Evolutionary conservation across 1,140 invertebrate species (phyloP).

Genomic region (Diabrotica undecimpunctata): DNA sequence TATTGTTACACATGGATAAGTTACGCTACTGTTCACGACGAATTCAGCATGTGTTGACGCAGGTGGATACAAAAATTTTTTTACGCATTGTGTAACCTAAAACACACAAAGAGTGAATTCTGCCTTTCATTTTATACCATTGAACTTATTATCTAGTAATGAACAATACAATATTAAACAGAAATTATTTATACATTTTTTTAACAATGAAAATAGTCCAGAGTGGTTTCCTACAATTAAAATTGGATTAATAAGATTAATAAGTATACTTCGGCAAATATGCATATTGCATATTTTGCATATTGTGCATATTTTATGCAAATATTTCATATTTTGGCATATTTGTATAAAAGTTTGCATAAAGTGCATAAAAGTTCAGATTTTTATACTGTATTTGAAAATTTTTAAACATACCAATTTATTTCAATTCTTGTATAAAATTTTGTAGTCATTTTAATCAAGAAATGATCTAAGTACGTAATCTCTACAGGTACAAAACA

Average conservation of each 20-base stretch:
- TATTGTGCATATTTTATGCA: too few relatives aligned
- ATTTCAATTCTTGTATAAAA: too few relatives aligned
- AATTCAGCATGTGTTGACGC: neutral
- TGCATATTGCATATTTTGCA: too few relatives aligned
- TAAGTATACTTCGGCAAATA: neutral
- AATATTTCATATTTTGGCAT: too few relatives aligned
- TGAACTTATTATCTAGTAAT: neutral
- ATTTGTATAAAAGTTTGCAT: too few relatives aligned
- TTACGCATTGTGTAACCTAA: neutral
- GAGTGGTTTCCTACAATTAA: too few relatives aligned
- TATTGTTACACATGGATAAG: neutral
- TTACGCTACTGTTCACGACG: neutral
- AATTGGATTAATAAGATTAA: neutral
- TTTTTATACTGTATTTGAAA: too few relatives aligned
- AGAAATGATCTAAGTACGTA: too few relatives aligned
- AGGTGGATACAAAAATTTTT: neutral
- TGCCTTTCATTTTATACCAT: neutral
- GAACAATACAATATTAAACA: neutral
- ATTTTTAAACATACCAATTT: too few relatives aligned
- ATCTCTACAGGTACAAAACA: too few relatives aligned
- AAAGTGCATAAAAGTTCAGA: too few relatives aligned
- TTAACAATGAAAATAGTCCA: neutral
- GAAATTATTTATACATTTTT: neutral
- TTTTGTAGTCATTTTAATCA: too few relatives aligned
- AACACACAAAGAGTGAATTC: neutral